Percentiles rank a stretch among this genome's conserved stretches.
Evolutionary conservation across 2,113 vertebrate genomes (phyloP).

Genomic region (Onychostoma macrolepis): DNA sequence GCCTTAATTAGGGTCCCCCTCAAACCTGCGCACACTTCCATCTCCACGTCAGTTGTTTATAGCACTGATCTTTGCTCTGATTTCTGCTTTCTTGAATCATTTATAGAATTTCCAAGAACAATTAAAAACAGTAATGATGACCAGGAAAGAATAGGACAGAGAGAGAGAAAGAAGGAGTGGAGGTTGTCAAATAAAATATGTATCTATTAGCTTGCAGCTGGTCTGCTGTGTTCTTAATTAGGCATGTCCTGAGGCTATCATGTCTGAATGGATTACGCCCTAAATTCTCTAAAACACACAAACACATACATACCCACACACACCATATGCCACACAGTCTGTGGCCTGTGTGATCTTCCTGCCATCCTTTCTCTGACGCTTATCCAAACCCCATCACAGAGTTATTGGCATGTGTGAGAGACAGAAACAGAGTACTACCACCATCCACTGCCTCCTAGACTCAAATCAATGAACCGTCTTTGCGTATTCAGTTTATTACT

Average conservation of each 20-base stretch:
- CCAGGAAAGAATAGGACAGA: background rate
- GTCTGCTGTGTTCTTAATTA: constrained; percentile 47
- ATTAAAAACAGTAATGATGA: background rate
- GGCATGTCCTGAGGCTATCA: constrained; percentile 21
- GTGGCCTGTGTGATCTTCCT: constrained; percentile 15
- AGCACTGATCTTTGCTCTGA: background rate
- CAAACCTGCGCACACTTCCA: background rate
- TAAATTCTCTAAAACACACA: constrained; percentile 39
- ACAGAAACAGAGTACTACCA: background rate
- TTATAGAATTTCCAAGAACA: background rate
- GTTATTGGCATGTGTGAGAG: constrained; percentile 5
- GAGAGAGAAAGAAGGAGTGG: background rate
- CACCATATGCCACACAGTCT: constrained; percentile 16
- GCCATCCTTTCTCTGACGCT: constrained; percentile 10
- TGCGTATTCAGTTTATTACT: constrained; percentile 8
- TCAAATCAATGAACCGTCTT: constrained; percentile 19
- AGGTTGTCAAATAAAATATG: constrained; percentile 13
- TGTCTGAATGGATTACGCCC: constrained; percentile 27
- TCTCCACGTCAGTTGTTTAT: background rate
- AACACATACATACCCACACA: background rate
- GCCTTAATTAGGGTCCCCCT: background rate
- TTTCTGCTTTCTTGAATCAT: background rate
- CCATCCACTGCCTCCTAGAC: background rate
- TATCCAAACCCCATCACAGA: constrained; percentile 23
- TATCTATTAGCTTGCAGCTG: constrained; percentile 33